Evolutionary conservation across 2,888 invertebrate genomes (phyloP).

Genomic region (Clistopyga incitator): DNA sequence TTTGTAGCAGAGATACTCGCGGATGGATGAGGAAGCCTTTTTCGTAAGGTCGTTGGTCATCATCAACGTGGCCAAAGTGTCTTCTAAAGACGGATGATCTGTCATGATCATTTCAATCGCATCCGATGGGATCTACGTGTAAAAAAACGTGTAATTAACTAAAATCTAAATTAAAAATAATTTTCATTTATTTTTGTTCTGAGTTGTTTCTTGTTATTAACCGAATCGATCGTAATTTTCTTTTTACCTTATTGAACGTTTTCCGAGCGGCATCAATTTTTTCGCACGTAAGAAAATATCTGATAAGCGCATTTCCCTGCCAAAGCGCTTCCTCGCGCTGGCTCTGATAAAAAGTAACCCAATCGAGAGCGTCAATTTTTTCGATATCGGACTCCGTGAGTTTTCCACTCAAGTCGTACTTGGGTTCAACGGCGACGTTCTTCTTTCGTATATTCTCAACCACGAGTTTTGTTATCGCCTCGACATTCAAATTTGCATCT

Average conservation of each 20-base stretch:
- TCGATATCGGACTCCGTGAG: slow-evolving; percentile 89
- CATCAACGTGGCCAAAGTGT: slow-evolving; percentile 80
- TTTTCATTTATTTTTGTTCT: too few species aligned
- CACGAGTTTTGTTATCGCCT: slow-evolving; percentile 92
- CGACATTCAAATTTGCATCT: slow-evolving; percentile 92
- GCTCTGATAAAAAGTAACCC: slow-evolving; percentile 92
- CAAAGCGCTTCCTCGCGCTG: slow-evolving; percentile 93
- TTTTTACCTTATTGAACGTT: slow-evolving; percentile 88
- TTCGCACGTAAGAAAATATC: slow-evolving; percentile 92
- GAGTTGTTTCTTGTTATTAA: background rate
- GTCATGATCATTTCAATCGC: slow-evolving; percentile 87
- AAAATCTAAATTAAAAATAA: background rate
- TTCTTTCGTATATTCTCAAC: slow-evolving; percentile 90
- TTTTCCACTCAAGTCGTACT: slow-evolving; percentile 85
- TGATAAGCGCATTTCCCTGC: slow-evolving; percentile 95
- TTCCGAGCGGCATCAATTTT: slow-evolving; percentile 93
- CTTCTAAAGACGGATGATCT: slow-evolving; percentile 83
- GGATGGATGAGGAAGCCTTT: slow-evolving; percentile 85
- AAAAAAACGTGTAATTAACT: slow-evolving; percentile 57
- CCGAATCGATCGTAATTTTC: too few species aligned
- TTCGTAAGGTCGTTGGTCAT: slow-evolving; percentile 84
- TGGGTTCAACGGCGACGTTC: slow-evolving; percentile 74
- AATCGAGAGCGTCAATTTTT: slow-evolving; percentile 93
- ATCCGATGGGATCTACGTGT: slow-evolving; percentile 87
- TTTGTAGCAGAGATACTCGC: slow-evolving; percentile 95